Conservation (phyloP, 2,888 invertebrate genomes). For the Melinaea marsaeus region DNA sequence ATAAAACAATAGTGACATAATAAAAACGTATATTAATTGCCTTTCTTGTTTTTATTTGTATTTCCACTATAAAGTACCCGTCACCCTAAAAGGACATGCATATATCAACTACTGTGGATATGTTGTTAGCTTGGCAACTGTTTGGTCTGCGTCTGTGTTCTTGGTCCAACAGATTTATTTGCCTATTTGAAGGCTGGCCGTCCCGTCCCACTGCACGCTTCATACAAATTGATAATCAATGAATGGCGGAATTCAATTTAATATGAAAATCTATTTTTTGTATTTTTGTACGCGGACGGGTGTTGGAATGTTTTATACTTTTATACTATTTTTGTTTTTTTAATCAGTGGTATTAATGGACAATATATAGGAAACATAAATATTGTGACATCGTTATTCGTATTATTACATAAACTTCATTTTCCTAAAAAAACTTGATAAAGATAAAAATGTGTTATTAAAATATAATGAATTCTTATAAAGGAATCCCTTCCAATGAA, state of each 20-base stretch:
- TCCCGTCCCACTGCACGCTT: slow-evolving; percentile 49
- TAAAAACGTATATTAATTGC: no score
- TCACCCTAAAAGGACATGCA: no score
- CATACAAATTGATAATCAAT: slow-evolving; percentile 74
- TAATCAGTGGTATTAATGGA: not conserved
- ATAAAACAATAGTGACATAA: no score
- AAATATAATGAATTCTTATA: no score
- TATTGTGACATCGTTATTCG: no score
- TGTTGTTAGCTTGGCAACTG: slow-evolving; percentile 22
- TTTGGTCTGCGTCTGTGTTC: slow-evolving; percentile 37
- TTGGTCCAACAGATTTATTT: slow-evolving; percentile 51
- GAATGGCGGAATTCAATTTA: slow-evolving; percentile 66
- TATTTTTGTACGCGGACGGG: slow-evolving; percentile 32
- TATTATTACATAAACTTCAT: no score
- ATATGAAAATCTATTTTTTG: slow-evolving; percentile 66
- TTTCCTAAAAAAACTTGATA: no score
- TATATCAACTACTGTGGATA: slow-evolving; percentile 17
- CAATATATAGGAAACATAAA: no score
- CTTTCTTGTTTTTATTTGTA: no score
- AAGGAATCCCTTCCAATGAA: no score
- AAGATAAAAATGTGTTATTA: no score
- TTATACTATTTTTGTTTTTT: not conserved
- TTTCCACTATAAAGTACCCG: no score
- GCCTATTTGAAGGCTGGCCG: slow-evolving; percentile 47
- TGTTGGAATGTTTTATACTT: not conserved